Conservation (phyloP, 2,888 invertebrate species). For the Acleris laterana region DNA sequence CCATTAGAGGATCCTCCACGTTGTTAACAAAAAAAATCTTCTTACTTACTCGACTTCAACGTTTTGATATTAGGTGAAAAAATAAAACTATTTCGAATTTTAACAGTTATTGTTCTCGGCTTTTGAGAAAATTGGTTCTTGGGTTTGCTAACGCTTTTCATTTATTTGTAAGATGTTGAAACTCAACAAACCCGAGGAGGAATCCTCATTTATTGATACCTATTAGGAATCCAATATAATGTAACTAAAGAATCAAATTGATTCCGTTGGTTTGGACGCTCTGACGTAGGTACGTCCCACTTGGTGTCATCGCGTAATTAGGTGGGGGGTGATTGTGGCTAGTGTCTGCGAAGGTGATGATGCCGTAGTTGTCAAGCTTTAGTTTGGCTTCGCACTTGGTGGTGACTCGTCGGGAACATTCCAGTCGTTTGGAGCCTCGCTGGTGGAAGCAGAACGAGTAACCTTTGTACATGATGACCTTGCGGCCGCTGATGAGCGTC, state of each 20-base stretch:
- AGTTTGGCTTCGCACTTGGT: constrained; percentile 33
- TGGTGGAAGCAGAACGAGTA: constrained; percentile 37
- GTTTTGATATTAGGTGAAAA: too few relatives aligned
- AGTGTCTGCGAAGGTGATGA: constrained; percentile 29
- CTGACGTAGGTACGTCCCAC: constrained; percentile 24
- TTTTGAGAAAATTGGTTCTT: too few relatives aligned
- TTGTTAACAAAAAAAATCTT: too few relatives aligned
- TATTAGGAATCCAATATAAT: too few relatives aligned
- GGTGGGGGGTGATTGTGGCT: constrained; percentile 42
- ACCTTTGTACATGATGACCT: constrained; percentile 36
- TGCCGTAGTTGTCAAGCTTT: constrained; percentile 30
- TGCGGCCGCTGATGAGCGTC: constrained; percentile 23
- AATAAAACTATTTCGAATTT: too few relatives aligned
- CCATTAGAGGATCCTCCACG: too few relatives aligned
- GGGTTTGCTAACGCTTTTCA: too few relatives aligned
- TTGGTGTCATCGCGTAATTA: constrained; percentile 25
- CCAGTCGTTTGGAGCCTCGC: constrained; percentile 27
- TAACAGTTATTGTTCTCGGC: too few relatives aligned
- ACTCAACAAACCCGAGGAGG: too few relatives aligned
- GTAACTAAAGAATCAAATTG: neutral
- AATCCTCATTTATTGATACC: too few relatives aligned
- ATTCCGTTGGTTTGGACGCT: constrained; percentile 3
- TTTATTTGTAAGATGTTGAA: too few relatives aligned
- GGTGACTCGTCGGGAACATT: constrained; percentile 32
- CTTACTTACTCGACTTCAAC: too few relatives aligned